Percentiles rank a stretch among this genome's conserved stretches.
These are phyloP conservation scores for Himalopsyche japonica DNA, from an alignment of 2,888 invertebrate species.

Conservation along the genomic window DNA sequence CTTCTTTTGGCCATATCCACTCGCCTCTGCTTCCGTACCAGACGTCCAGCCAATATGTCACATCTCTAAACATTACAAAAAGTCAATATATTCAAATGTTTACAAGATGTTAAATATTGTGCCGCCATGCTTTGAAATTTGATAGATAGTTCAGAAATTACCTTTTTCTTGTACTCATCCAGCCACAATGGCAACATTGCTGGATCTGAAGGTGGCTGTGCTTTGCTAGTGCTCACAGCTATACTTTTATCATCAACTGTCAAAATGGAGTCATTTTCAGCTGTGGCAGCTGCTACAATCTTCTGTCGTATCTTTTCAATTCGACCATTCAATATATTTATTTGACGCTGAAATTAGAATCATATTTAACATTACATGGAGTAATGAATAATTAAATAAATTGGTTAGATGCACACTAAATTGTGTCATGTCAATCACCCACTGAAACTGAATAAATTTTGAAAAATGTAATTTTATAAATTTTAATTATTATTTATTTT, in stretches of 20 bases:
- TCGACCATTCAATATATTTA: conserved; percentile 68
- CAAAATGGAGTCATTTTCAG: conserved; percentile 56
- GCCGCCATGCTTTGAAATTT: no score
- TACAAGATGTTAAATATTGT: no score
- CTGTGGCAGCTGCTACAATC: conserved; percentile 71
- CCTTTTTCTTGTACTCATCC: conserved; percentile 65
- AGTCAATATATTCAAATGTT: not conserved
- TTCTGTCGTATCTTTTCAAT: conserved; percentile 80
- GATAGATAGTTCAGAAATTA: conserved; percentile 45
- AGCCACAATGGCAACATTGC: conserved; percentile 60
- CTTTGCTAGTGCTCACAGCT: conserved; percentile 41
- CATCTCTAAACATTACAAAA: conserved; percentile 55
- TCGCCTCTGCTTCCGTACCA: conserved; percentile 75
- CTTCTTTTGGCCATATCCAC: conserved; percentile 87
- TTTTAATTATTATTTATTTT: no score
- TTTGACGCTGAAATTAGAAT: conserved; percentile 52
- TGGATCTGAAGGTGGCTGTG: conserved; percentile 55
- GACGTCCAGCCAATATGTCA: conserved; percentile 73
- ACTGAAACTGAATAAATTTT: no score
- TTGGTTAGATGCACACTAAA: no score
- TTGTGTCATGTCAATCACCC: no score
- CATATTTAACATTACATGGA: not conserved
- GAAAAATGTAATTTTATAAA: no score
- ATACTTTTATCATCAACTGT: conserved; percentile 47
- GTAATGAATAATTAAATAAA: no score